phyloP scores from a whole-genome alignment of 1,140 invertebrate genomes.

The Vanessa tameamea region DNA sequence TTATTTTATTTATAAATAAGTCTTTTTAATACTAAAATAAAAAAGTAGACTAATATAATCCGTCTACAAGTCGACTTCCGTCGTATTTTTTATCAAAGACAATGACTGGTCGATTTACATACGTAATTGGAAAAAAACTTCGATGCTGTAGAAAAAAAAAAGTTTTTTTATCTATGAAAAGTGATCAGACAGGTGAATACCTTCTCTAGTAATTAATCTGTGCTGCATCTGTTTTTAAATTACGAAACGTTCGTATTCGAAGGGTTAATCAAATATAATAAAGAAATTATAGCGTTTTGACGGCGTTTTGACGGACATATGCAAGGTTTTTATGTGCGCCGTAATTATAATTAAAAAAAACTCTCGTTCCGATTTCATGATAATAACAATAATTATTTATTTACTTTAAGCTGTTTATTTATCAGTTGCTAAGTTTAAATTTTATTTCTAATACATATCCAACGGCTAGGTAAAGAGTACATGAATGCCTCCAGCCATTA shows the following conservation, averaged over 20 bases:
- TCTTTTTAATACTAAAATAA: slow-evolving; percentile 1
- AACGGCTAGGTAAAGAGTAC: too few relatives aligned
- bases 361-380: neutral
- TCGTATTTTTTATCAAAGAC: slow-evolving; percentile 40
- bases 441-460: too few relatives aligned
- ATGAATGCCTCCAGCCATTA: too few relatives aligned
- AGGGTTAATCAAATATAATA: slow-evolving; percentile 79
- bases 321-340: slow-evolving; percentile 41
- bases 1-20: neutral
- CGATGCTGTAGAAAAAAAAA: slow-evolving; percentile 24
- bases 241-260: slow-evolving; percentile 54
- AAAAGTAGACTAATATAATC: slow-evolving; percentile 50
- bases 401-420: neutral
- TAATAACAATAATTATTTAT: neutral
- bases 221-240: slow-evolving; percentile 70
- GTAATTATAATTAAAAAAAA: slow-evolving; percentile 33
- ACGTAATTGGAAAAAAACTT: slow-evolving; percentile 61
- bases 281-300: slow-evolving; percentile 62
- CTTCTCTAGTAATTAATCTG: slow-evolving; percentile 77
- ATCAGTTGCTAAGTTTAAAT: too few relatives aligned
- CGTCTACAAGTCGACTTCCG: slow-evolving; percentile 52
- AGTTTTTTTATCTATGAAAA: slow-evolving; percentile 59
- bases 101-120: slow-evolving; percentile 75
- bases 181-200: slow-evolving; percentile 68
- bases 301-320: slow-evolving; percentile 53